These are phyloP conservation scores for Gila orcuttii DNA, from an alignment of 2,113 vertebrate genomes.

Conservation along the genomic window DNA sequence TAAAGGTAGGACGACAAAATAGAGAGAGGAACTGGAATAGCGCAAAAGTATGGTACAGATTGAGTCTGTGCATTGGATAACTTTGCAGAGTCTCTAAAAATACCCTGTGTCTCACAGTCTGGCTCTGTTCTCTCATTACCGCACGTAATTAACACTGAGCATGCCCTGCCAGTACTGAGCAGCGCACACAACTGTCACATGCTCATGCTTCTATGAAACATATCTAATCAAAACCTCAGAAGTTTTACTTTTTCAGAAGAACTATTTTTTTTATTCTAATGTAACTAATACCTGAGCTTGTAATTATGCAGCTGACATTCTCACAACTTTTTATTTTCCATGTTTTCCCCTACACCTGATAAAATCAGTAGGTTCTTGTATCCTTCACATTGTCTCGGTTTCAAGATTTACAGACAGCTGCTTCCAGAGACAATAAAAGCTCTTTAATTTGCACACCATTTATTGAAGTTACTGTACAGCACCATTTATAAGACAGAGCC, in stretches of 20 bases:
- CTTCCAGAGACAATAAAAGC: conserved; percentile 47
- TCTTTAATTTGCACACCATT: conserved; percentile 73
- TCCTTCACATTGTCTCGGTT: not conserved
- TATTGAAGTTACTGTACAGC: conserved; percentile 64
- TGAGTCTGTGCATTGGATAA: conserved; percentile 65
- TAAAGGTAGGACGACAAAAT: conserved; percentile 48
- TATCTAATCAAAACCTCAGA: conserved; percentile 62
- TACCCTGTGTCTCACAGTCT: conserved; percentile 70
- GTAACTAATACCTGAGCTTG: not conserved
- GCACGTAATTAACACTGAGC: conserved; percentile 77
- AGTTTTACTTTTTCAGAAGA: conserved; percentile 29
- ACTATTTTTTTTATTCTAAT: not conserved
- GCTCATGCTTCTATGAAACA: conserved; percentile 63
- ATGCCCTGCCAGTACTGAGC: conserved; percentile 62
- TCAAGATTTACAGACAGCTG: conserved; percentile 9
- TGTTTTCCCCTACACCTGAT: not conserved
- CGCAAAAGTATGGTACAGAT: conserved; percentile 55
- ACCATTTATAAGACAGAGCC: conserved; percentile 72
- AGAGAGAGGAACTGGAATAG: conserved; percentile 5
- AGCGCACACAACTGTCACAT: conserved; percentile 65
- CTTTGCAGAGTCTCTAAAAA: conserved; percentile 74
- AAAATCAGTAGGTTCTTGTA: not conserved
- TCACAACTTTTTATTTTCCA: conserved; percentile 8
- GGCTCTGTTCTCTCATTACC: conserved; percentile 74
- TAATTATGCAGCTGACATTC: conserved; percentile 22